Percentiles rank a stretch among this genome's conserved stretches.
These are phyloP conservation scores for Heterodera carotae DNA, from an alignment of 1,140 invertebrate genomes.

Conservation along the genomic window DNA sequence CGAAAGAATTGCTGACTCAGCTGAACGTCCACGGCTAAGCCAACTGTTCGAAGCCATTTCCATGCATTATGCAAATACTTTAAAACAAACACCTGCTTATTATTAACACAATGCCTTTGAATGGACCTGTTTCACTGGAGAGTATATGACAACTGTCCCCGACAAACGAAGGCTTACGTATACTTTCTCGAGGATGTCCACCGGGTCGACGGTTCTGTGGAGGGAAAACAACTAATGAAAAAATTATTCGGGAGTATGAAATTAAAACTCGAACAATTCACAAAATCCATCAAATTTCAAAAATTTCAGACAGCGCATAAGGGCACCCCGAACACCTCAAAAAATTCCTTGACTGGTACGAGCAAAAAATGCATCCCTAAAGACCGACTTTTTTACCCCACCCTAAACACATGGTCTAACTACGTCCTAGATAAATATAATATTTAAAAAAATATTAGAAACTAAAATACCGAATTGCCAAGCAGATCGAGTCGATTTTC, in stretches of 20 bases:
- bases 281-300: too few species aligned
- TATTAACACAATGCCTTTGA: slow-evolving; percentile 5
- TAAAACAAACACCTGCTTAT: slow-evolving; percentile 5
- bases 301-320: too few species aligned
- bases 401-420: too few species aligned
- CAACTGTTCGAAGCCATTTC: slow-evolving; percentile 36
- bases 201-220: slow-evolving; percentile 22
- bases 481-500: neutral
- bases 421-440: too few species aligned
- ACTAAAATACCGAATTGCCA: neutral
- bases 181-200: slow-evolving; percentile 33
- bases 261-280: too few species aligned
- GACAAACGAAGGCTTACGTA: slow-evolving; percentile 37
- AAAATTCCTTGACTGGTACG: too few species aligned
- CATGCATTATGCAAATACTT: slow-evolving; percentile 35
- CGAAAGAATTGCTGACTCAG: slow-evolving; percentile 39
- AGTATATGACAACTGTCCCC: slow-evolving; percentile 41
- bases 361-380: too few species aligned
- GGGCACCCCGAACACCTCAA: too few species aligned
- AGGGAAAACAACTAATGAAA: neutral
- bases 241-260: neutral
- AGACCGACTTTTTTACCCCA: too few species aligned
- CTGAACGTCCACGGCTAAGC: slow-evolving; percentile 34
- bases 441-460: too few species aligned
- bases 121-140: slow-evolving; percentile 36